Conservation (phyloP, 2,113 vertebrate genomes). For the Clinocottus analis region DNA sequence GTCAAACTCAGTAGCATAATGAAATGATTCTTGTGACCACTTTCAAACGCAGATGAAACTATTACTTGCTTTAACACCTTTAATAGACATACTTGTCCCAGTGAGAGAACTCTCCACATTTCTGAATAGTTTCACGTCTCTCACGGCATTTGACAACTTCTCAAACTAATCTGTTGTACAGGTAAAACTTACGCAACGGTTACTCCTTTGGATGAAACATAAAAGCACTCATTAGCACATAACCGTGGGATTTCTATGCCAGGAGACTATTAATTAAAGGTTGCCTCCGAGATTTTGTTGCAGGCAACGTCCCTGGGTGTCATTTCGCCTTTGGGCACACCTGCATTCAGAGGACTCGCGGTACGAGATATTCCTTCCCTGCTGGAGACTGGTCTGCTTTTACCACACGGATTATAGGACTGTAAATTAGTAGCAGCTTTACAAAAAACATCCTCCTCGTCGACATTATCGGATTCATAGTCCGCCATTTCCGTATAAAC, state of each 20-base stretch:
- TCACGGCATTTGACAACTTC: constrained; percentile 37
- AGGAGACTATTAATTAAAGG: constrained; percentile 43
- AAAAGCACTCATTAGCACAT: constrained; percentile 53
- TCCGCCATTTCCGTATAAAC: constrained; percentile 61
- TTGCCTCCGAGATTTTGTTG: constrained; percentile 53
- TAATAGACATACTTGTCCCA: background rate
- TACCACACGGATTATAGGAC: constrained; percentile 65
- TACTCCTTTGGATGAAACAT: constrained; percentile 43
- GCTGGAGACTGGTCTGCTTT: constrained; percentile 76
- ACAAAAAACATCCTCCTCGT: constrained; percentile 61
- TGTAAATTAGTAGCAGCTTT: constrained; percentile 56
- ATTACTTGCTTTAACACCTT: constrained; percentile 22
- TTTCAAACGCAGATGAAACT: constrained; percentile 23
- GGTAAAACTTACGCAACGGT: constrained; percentile 29
- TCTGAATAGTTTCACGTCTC: background rate
- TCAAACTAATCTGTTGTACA: constrained; percentile 37
- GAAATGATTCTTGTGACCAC: constrained; percentile 36
- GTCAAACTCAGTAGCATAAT: constrained; percentile 48
- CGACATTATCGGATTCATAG: constrained; percentile 65
- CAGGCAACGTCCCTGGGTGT: constrained; percentile 57
- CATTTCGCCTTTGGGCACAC: constrained; percentile 58
- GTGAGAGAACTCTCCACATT: background rate
- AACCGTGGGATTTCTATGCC: background rate
- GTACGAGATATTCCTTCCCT: constrained; percentile 80
- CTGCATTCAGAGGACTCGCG: constrained; percentile 33